Conservation (phyloP, 2,888 invertebrate species). For the Lycia hirtaria region DNA sequence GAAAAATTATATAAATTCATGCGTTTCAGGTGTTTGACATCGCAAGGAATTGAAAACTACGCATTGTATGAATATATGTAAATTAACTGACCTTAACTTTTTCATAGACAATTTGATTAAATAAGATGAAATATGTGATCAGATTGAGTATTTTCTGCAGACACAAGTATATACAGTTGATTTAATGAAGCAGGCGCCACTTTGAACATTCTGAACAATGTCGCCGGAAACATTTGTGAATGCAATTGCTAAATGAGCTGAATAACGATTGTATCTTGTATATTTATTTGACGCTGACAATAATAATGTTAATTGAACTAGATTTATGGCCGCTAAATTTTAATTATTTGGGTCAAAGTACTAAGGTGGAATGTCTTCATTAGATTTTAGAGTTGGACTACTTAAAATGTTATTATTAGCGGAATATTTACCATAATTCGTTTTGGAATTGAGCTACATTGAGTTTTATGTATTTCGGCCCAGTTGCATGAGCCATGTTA, state of each 20-base stretch:
- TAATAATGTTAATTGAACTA: conserved; percentile 39
- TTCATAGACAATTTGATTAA: no score
- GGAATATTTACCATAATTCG: not conserved
- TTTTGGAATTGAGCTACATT: no score
- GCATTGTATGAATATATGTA: no score
- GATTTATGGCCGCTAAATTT: conserved; percentile 28
- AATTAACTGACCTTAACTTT: no score
- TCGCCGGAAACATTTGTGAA: conserved; percentile 21
- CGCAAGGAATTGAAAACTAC: no score
- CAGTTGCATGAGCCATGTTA: no score
- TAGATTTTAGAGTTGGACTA: not conserved
- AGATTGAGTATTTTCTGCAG: no score
- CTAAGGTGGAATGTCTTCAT: conserved; percentile 18
- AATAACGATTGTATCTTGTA: conserved; percentile 37
- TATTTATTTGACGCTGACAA: conserved; percentile 41
- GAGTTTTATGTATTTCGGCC: no score
- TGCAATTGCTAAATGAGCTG: conserved; percentile 27
- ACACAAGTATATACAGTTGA: not conserved
- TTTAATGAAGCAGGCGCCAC: conserved; percentile 9
- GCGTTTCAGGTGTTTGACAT: no score
- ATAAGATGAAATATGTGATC: no score
- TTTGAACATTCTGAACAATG: conserved; percentile 17
- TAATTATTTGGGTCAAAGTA: conserved; percentile 30
- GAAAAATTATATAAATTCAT: no score
- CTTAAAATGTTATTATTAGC: not conserved